Base-by-base conservation (phyloP, 2,888 invertebrate genomes). In the Thereva nobilitata region DNA sequence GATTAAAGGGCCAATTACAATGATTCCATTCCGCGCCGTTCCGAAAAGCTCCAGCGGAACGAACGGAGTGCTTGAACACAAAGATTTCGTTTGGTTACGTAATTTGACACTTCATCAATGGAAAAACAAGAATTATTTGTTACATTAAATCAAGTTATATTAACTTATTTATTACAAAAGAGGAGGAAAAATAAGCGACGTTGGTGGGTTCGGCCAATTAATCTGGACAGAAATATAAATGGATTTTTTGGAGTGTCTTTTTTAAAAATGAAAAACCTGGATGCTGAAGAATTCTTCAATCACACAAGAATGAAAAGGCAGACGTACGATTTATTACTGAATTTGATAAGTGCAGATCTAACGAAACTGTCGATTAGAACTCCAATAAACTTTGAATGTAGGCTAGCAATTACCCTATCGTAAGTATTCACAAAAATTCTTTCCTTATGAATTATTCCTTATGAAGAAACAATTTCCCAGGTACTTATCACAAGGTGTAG, bases 141-240 rank as follows among this genome's bases (percentile, higher is more conserved):
- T n/a, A n/a, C n/a, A n/a, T n/a, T n/a, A n/a, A n/a, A n/a, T n/a
- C n/a, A n/a, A n/a, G n/a, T n/a, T n/a, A n/a, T n/a, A n/a, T n/a
- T n/a, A n/a, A n/a, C n/a, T n/a, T n/a, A n/a, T n/a, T n/a, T n/a
- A n/a, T n/a, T n/a, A n/a, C n/a, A n/a, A n/a, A n/a, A n/a, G n/a
- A n/a, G n/a, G n/a, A n/a, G n/a, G 73, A 74, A 50, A 53, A 65
- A 9, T 37, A 52, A 23, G 52, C 5, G 52, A 52, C n/a, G n/a
- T n/a, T 52, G 52, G 52, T 52, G 52, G 23, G 52, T 52, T 12
- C 52, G 52, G 34, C 52, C 52, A 34, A 52, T 52, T 5, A 12
- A 12, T 52, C 6, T 5, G 49, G 52, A 52, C 34, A 12, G 12
- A 34, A 12, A 52, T 12, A 12, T 34, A 9, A 12, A 34, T 7